These are phyloP conservation scores for Cyclina sinensis DNA, from an alignment of 1,140 invertebrate species.

Conservation along the genomic window DNA sequence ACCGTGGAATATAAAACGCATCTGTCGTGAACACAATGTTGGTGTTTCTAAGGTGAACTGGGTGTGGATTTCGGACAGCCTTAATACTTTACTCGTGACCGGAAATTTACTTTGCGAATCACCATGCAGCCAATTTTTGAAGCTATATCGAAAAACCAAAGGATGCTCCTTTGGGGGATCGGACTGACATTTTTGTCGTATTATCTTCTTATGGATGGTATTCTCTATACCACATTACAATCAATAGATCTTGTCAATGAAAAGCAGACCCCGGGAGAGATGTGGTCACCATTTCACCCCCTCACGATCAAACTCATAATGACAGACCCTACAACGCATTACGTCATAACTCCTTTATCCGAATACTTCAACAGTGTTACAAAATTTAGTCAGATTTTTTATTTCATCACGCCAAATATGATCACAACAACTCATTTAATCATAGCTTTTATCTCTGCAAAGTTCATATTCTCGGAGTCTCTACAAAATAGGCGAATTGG, in stretches of 20 bases:
- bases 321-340: constrained; percentile 83
- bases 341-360: constrained; percentile 80
- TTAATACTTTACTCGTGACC: too few species aligned
- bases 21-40: too few species aligned
- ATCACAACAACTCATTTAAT: constrained; percentile 82
- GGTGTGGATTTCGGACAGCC: too few species aligned
- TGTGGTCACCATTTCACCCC: constrained; percentile 81
- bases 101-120: too few species aligned
- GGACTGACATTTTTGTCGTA: constrained; percentile 75
- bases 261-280: constrained; percentile 55
- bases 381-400: constrained; percentile 82
- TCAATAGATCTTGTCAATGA: constrained; percentile 77
- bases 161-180: constrained; percentile 65
- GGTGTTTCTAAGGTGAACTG: too few species aligned
- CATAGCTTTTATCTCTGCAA: constrained; percentile 78
- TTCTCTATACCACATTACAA: constrained; percentile 77
- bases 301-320: constrained; percentile 84
- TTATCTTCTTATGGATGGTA: constrained; percentile 83
- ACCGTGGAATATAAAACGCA: too few species aligned
- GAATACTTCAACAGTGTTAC: constrained; percentile 82
- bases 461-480: constrained; percentile 81
- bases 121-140: constrained; percentile 34
- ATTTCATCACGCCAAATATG: constrained; percentile 84
- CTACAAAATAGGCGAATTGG: constrained; percentile 80
- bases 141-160: constrained; percentile 70